Evolutionary conservation across 1,140 invertebrate species (phyloP).

Genomic region (Camponotus vicinus): DNA sequence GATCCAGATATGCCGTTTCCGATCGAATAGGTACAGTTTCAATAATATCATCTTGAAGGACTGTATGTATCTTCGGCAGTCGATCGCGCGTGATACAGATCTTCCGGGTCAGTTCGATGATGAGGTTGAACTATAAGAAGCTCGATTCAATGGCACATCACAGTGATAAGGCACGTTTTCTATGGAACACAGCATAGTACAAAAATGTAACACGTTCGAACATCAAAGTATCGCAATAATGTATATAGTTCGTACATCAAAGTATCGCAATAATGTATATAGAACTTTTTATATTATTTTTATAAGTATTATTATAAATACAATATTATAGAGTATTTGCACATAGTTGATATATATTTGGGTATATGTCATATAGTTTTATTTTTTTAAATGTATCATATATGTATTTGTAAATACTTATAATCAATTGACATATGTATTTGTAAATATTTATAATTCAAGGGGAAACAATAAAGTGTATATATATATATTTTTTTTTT

Average conservation of each 20-base stretch:
- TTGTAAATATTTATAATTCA: too few species aligned
- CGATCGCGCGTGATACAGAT: background rate
- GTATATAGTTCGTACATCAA: slow-evolving; percentile 32
- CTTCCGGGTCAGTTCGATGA: slow-evolving; percentile 53
- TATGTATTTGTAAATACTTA: too few species aligned
- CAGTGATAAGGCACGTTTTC: slow-evolving; percentile 54
- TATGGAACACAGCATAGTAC: slow-evolving; percentile 22
- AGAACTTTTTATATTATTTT: background rate
- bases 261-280: slow-evolving; percentile 47
- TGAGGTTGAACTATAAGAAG: slow-evolving; percentile 56
- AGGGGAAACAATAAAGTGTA: too few species aligned
- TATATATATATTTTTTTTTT: too few species aligned
- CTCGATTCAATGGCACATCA: background rate
- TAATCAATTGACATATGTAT: too few species aligned
- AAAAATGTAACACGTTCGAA: slow-evolving; percentile 39
- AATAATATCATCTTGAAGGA: slow-evolving; percentile 56
- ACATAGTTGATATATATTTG: too few species aligned
- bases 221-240: slow-evolving; percentile 48
- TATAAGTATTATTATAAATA: too few species aligned
- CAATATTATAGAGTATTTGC: too few species aligned
- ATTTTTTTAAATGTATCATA: too few species aligned
- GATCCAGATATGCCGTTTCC: slow-evolving; percentile 55
- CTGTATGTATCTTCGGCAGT: slow-evolving; percentile 6
- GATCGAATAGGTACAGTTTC: slow-evolving; percentile 61
- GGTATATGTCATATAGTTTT: too few species aligned